Percentiles rank a stretch among this genome's conserved stretches.
Evolutionary conservation across 2,888 invertebrate species (phyloP).

Genomic region (Napeogenes sylphis): DNA sequence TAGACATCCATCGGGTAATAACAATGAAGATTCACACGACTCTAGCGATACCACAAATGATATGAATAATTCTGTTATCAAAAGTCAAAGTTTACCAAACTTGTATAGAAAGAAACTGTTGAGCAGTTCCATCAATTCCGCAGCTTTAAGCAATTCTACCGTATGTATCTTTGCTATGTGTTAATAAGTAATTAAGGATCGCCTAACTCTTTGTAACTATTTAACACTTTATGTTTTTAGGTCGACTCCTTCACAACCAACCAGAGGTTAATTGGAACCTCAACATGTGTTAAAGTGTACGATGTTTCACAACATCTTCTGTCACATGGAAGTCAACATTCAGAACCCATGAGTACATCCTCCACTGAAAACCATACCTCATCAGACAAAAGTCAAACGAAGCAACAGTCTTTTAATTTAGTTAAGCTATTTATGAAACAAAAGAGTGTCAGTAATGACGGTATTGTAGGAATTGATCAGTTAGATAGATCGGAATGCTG

Average conservation of each 20-base stretch:
- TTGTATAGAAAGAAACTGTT: conserved; percentile 77
- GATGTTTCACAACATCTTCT: conserved; percentile 70
- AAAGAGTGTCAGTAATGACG: conserved; percentile 88
- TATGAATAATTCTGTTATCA: conserved; percentile 79
- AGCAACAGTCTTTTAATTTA: conserved; percentile 87
- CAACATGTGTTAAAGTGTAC: conserved; percentile 71
- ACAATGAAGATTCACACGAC: conserved; percentile 80
- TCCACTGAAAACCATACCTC: conserved; percentile 72
- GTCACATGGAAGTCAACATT: conserved; percentile 67
- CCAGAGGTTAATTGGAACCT: conserved; percentile 65
- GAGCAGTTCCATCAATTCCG: conserved; percentile 73
- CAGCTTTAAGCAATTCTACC: conserved; percentile 83
- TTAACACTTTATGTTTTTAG: conserved; percentile 50
- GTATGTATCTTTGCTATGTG: conserved; percentile 64
- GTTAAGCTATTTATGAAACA: conserved; percentile 94
- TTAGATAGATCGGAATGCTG: conserved; percentile 85
- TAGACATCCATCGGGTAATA: conserved; percentile 87
- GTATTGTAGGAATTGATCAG: conserved; percentile 85
- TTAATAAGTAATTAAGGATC: conserved; percentile 27
- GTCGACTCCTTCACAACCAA: conserved; percentile 72
- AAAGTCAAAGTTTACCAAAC: conserved; percentile 90
- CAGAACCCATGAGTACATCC: conserved; percentile 74
- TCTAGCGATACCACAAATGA: conserved; percentile 75
- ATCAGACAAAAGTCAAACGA: conserved; percentile 75
- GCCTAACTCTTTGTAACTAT: conserved; percentile 24